Evolutionary conservation across 2,797 vertebrate species (phyloP).

Genomic region (Sorex maritimensis): DNA sequence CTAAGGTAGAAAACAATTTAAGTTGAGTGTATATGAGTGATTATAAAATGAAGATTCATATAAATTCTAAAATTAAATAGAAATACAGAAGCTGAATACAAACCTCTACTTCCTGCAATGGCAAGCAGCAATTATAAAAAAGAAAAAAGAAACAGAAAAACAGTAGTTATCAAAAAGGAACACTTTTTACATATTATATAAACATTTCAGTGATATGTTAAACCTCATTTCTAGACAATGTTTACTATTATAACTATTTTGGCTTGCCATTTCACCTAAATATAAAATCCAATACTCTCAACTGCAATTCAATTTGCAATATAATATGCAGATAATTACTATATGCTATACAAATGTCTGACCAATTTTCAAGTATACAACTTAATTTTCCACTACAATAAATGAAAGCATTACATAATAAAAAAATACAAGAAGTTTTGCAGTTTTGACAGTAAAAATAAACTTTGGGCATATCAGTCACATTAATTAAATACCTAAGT

Average conservation of each 20-base stretch:
- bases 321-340: slow-evolving; percentile 69
- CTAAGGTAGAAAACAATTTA: slow-evolving; percentile 91
- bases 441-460: slow-evolving; percentile 16
- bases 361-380: slow-evolving; percentile 71
- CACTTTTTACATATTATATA: slow-evolving; percentile 75
- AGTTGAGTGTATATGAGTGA: slow-evolving; percentile 80
- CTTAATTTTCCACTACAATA: slow-evolving; percentile 75
- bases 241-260: slow-evolving; percentile 57
- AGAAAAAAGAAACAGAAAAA: slow-evolving; percentile 89
- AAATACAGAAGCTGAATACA: slow-evolving; percentile 92
- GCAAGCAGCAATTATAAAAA: slow-evolving; percentile 92
- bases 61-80: slow-evolving; percentile 81
- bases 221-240: slow-evolving; percentile 50
- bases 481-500: slow-evolving; percentile 72
- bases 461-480: slow-evolving; percentile 65
- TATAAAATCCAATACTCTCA: slow-evolving; percentile 47
- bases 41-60: slow-evolving; percentile 29
- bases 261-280: slow-evolving; percentile 46
- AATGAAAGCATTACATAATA: slow-evolving; percentile 57
- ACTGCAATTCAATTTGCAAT: slow-evolving; percentile 58
- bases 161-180: slow-evolving; percentile 88
- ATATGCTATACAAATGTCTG: slow-evolving; percentile 70
- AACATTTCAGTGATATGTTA: slow-evolving; percentile 65
- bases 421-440: slow-evolving; percentile 65
- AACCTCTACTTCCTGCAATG: slow-evolving; percentile 98